Conservation (phyloP, 2,888 invertebrate genomes). For the Artemia sp. region DNA sequence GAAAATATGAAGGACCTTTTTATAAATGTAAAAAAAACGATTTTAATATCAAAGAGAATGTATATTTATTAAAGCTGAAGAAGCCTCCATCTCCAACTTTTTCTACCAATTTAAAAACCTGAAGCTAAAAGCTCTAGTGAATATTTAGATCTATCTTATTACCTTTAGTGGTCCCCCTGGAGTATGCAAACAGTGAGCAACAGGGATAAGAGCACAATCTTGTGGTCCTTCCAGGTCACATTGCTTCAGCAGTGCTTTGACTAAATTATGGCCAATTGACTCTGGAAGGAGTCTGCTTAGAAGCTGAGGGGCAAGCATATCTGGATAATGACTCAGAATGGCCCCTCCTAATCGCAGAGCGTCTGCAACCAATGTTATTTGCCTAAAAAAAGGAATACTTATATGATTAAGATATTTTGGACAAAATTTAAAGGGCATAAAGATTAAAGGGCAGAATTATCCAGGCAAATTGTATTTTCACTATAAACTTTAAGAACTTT, state of each 20-base stretch:
- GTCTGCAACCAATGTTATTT: conserved; percentile 79
- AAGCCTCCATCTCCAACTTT: neutral
- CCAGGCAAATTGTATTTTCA: no score
- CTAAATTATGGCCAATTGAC: conserved; percentile 59
- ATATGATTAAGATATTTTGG: no score
- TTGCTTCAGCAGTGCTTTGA: conserved; percentile 69
- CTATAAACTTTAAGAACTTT: no score
- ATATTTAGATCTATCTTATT: conserved; percentile 21
- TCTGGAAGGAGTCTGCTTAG: conserved; percentile 82
- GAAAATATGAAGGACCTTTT: no score
- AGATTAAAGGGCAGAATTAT: no score
- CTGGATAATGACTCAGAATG: conserved; percentile 71
- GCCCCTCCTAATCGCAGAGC: conserved; percentile 85
- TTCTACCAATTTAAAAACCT: neutral
- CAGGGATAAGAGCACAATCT: conserved; percentile 74
- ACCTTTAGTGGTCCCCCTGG: conserved; percentile 96
- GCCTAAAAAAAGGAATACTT: conserved; percentile 38
- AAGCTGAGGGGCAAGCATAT: conserved; percentile 88
- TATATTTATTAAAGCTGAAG: no score
- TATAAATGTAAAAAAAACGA: no score
- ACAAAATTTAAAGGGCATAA: no score
- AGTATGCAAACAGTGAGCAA: conserved; percentile 89
- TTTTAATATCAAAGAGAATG: no score
- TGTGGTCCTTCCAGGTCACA: conserved; percentile 76
- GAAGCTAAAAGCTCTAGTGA: neutral